phyloP scores from a whole-genome alignment of 1,140 invertebrate genomes.

The Cheumatopsyche charites region DNA sequence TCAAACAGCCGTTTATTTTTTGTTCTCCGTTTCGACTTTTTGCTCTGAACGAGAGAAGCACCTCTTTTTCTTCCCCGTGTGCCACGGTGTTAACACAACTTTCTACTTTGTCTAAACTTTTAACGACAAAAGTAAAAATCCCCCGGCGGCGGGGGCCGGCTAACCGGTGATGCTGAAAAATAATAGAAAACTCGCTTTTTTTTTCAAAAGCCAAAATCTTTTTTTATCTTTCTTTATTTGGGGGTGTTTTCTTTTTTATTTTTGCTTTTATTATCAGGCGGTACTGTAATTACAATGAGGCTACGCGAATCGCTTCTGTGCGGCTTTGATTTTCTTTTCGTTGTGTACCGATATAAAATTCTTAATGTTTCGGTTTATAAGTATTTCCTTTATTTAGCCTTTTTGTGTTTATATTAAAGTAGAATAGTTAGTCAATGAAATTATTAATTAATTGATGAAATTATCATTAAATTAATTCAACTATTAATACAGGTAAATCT shows the following conservation, averaged over 20 bases:
- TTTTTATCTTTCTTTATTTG: not conserved
- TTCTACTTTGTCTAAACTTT: conserved; percentile 43
- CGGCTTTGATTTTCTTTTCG: not conserved
- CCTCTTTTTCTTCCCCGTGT: conserved; percentile 1
- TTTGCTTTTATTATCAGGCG: too few species aligned
- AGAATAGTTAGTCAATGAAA: too few species aligned
- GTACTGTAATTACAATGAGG: too few species aligned
- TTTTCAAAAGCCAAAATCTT: not conserved
- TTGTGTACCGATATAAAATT: not conserved
- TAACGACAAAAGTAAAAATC: conserved; percentile 48
- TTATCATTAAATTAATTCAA: too few species aligned
- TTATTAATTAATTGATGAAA: too few species aligned
- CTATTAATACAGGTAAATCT: too few species aligned
- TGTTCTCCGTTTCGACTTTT: conserved; percentile 20
- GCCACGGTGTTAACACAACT: conserved; percentile 26
- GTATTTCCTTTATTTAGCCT: too few species aligned
- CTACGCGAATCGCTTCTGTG: too few species aligned
- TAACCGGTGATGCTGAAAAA: conserved; percentile 11
- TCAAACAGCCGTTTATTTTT: conserved; percentile 23
- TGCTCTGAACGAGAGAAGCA: not conserved
- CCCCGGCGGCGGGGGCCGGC: conserved; percentile 27
- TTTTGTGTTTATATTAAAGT: too few species aligned
- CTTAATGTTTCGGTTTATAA: not conserved
- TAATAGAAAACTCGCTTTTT: conserved; percentile 13
- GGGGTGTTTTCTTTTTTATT: too few species aligned